Conservation (phyloP, 2,113 vertebrate species). For the Callorhinus ursinus region DNA sequence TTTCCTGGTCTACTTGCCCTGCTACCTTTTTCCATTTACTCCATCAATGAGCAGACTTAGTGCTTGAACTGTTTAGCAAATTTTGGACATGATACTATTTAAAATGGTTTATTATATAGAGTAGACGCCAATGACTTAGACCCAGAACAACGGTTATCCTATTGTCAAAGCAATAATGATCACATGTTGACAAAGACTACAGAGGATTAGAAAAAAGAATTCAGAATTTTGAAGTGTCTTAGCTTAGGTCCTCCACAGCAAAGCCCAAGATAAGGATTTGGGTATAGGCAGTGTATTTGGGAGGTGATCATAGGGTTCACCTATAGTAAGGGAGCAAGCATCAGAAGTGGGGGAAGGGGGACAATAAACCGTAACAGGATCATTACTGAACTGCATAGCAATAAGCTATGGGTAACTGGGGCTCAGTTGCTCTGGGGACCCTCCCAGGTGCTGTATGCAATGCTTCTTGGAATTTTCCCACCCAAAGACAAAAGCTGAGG, state of each 20-base stretch:
- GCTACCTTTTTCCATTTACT: constrained; percentile 18
- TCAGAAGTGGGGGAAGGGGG: neutral
- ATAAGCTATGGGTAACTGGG: neutral
- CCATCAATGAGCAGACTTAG: constrained; percentile 15
- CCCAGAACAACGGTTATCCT: neutral
- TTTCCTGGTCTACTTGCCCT: constrained; percentile 8
- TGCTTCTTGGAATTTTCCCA: neutral
- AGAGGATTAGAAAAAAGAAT: neutral
- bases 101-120: neutral
- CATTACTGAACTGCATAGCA: neutral
- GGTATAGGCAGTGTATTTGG: neutral
- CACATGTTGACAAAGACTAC: neutral
- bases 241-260: neutral
- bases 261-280: neutral
- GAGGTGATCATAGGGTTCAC: neutral
- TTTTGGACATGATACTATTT: neutral
- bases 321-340: neutral
- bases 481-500: neutral
- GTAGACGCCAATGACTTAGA: neutral
- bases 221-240: neutral
- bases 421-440: neutral
- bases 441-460: neutral
- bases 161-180: neutral
- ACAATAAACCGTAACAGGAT: neutral
- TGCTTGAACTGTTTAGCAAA: neutral